A percentile compares a stretch with the other conserved stretches of the same genome.
phyloP scores from a whole-genome alignment of 2,113 vertebrate species.

The Haplotaxodon microlepis region DNA sequence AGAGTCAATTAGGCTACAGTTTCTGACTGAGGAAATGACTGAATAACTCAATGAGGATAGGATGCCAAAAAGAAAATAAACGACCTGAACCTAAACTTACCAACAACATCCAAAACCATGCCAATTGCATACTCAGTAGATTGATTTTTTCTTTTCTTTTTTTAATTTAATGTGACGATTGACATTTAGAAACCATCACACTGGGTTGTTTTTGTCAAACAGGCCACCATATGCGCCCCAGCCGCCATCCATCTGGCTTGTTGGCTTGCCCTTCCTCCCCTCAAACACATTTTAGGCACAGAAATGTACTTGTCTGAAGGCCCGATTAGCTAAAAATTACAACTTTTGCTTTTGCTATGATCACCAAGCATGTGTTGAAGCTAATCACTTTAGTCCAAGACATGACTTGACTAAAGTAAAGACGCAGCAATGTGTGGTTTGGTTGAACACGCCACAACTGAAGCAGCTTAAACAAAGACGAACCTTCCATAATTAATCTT shows the following conservation, averaged over 20 bases:
- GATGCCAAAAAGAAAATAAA: neutral
- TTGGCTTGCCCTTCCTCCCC: neutral
- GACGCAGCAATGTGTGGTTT: accelerated
- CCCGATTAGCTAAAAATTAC: neutral
- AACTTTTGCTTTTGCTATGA: neutral
- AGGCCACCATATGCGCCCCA: neutral
- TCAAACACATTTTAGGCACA: neutral
- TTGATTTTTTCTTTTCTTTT: neutral
- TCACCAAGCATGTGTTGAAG: neutral
- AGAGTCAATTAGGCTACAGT: neutral
- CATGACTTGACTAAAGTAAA: neutral
- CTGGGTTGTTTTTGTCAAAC: neutral
- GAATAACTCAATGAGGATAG: neutral
- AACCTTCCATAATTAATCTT: neutral
- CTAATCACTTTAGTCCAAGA: neutral
- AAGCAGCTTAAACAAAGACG: neutral
- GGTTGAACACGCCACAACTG: neutral
- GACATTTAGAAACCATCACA: neutral
- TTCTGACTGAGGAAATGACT: neutral
- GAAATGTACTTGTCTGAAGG: neutral
- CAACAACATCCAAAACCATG: neutral
- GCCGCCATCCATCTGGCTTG: neutral
- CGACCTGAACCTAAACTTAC: neutral
- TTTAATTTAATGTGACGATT: neutral
- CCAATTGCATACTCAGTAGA: neutral